Evolutionary conservation across 2,113 vertebrate species (phyloP), one percentile per base, ranked within the genome.

Genomic region (Platichthys stellatus): DNA sequence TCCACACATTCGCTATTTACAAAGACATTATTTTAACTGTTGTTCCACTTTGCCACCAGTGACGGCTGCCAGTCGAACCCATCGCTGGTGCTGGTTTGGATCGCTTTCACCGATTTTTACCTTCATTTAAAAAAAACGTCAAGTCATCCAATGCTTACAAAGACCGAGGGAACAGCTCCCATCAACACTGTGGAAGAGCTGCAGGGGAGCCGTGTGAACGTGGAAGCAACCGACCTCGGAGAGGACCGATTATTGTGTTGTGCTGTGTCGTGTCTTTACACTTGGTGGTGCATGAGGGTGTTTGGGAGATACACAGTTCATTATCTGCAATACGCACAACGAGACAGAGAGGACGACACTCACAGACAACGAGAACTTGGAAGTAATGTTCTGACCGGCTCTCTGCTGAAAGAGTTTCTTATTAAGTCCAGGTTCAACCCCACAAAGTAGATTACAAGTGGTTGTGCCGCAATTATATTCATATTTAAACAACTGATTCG

Each of bases 1-100:
- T 74, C 77, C 78, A 84, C 60, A 75, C 61, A 56, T 64, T 58
- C 51, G 31, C 51, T 69, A 85, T 85, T 86, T 85, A 89, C 87
- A 86, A 77, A 72, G 43, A 45, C 67, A 65, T 57, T 64, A 67
- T n/a, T 38, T 38, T 28, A 28, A 28, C 26, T 24, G 1, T 24
- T 24, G 24, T 24, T 24, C 24, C 63, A 24, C 69, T 78, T 81
- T 80, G 58, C 54, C 76, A 63, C 69, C 23, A 28, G 45, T 69
- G 20, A 40, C 49, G 14, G 47, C 47, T 62, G 21, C 47, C 64
- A 43, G 21, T 81, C 74, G 24, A 58, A 18, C 11, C 45, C 59
- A 45, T 51, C 35, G 69, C 80, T 72, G 53, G 80, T 62, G 26
- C 76, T 72, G 72, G 79, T 82, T 76, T 80, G 62, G 73, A 86